Base-by-base conservation (phyloP, 1,140 invertebrate genomes). In the Prorops nasuta region DNA sequence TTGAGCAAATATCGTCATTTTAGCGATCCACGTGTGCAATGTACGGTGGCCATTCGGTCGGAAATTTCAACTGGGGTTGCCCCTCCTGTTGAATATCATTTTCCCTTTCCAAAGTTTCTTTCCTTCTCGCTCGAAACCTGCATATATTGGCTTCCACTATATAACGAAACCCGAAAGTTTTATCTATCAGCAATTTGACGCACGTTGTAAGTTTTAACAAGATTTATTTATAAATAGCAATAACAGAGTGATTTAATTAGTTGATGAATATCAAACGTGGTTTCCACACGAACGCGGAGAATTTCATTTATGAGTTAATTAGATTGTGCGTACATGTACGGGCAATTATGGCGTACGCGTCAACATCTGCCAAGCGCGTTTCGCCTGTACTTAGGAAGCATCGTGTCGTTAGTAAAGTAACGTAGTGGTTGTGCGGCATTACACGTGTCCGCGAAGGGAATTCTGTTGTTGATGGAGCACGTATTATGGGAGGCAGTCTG, bases 251-350 rank as follows among this genome's bases (percentile, higher is more conserved):
- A n/a, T n/a, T n/a, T n/a, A n/a, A n/a, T n/a, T n/a, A n/a, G n/a
- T n/a, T n/a, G n/a, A n/a, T n/a, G n/a, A n/a, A n/a, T n/a, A n/a
- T n/a, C n/a, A n/a, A n/a, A n/a, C n/a, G n/a, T n/a, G n/a, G n/a
- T n/a, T 12, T 17, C 21, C 34, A 48, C 20, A 16, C 16, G 24
- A 36, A 22, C 34, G 49, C 56, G 31, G 46, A 47, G 42, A 19
- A 60, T 64, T 70, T 71, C 60, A 72, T 71, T 75, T 71, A 72
- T 60, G 58, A 62, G 61, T 64, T 72, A 71, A 75, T 75, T 71
- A 69, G 61, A 51, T 42, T 41, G 16, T 36, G 44, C 41, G 50
- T 54, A 57, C 55, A 47, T 47, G 54, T 49, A 47, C 48, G 50
- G 56, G 64, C 60, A 71, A 71, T 74, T 71, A 69, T 63, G 67